These are phyloP conservation scores for Phasianus colchicus DNA, from an alignment of 2,113 vertebrate genomes.

Conservation along the genomic window DNA sequence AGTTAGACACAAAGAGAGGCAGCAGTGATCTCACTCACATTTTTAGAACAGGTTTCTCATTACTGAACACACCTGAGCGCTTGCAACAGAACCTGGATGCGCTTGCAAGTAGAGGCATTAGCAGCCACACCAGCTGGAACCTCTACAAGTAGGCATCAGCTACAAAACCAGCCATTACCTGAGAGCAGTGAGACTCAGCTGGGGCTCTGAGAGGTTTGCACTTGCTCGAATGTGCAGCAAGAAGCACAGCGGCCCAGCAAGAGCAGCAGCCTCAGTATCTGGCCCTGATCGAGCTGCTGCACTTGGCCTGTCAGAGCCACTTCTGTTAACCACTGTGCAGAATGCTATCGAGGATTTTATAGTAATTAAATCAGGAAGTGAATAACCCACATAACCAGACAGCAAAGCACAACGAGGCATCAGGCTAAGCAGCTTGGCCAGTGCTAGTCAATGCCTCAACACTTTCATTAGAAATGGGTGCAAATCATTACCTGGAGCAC, in stretches of 20 bases:
- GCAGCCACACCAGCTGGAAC: neutral
- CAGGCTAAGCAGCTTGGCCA: neutral
- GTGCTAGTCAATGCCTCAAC: neutral
- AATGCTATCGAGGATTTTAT: neutral
- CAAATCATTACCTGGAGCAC: neutral
- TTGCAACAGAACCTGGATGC: neutral
- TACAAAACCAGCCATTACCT: neutral
- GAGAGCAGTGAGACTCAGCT: neutral
- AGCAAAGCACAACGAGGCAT: fast-evolving
- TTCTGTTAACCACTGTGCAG: neutral
- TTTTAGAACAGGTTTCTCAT: neutral
- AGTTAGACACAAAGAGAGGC: neutral
- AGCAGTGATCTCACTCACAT: neutral
- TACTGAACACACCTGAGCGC: neutral
- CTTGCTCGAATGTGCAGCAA: neutral
- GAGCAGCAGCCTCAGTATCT: neutral
- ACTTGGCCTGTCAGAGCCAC: neutral
- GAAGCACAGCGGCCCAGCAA: fast-evolving
- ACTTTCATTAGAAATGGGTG: neutral
- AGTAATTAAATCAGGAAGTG: neutral
- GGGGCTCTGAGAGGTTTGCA: neutral
- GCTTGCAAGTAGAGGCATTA: neutral
- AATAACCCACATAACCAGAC: neutral
- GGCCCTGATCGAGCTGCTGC: neutral
- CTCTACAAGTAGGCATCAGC: neutral